phyloP scores from a whole-genome alignment of 2,113 vertebrate genomes.

The Alligator mississippiensis region DNA sequence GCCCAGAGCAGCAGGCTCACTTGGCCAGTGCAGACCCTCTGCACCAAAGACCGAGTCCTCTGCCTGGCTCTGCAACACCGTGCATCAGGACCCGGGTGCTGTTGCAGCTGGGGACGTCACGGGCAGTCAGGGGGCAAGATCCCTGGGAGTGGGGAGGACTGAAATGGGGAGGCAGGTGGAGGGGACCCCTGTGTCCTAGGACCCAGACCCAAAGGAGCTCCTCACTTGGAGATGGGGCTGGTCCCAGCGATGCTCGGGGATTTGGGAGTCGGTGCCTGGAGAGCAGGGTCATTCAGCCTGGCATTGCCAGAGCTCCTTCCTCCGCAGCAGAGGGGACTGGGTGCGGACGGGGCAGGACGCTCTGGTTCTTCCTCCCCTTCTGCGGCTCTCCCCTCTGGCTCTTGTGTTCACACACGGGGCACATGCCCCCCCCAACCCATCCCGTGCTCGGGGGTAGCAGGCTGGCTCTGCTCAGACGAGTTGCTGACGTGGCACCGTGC shows the following conservation, averaged over 20 bases:
- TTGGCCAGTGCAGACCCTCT: neutral
- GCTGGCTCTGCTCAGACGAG: slow-evolving; percentile 60
- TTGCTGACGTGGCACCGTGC: slow-evolving; percentile 65
- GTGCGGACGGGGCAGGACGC: neutral
- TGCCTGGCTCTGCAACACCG: too few species aligned
- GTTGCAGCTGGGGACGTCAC: neutral
- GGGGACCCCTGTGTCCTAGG: neutral
- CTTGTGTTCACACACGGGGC: neutral
- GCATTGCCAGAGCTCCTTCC: neutral
- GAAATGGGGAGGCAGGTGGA: neutral
- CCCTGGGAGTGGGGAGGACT: neutral
- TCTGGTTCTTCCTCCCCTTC: neutral
- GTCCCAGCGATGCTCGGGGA: neutral
- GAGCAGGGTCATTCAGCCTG: neutral
- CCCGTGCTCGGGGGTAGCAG: slow-evolving; percentile 49
- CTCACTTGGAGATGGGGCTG: neutral
- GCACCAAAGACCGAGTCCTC: neutral
- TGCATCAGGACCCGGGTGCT: neutral
- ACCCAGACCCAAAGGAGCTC: neutral
- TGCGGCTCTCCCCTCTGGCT: neutral
- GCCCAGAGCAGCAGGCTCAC: neutral
- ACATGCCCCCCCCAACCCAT: neutral
- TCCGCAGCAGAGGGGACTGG: neutral
- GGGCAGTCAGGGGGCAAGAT: neutral
- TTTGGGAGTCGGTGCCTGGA: neutral